Base-by-base conservation (phyloP, 92 coral and sea anemone species). In the Bergia sp. region DNA sequence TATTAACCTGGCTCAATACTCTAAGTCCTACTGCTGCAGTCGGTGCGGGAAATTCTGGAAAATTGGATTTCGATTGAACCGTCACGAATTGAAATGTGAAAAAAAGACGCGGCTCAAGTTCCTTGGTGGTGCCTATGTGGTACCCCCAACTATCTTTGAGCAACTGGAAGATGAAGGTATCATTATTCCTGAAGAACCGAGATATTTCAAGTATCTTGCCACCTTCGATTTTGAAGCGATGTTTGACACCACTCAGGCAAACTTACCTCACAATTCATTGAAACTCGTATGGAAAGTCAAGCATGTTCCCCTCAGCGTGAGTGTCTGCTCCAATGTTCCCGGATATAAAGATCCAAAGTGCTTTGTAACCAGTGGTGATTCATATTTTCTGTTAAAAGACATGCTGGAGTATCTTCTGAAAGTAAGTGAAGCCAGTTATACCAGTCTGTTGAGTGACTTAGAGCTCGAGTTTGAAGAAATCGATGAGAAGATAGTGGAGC, bases 241-340 rank as follows among this genome's bases (percentile, higher is more conserved):
- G 29, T 29, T 29, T 29, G 29, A 29, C 29, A 29, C 29, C 29
- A 29, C 53, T 47, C 53, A 47, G 8, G 53, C 4, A 47, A 47
- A 4, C 8, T 8, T 47, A 47, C 53, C 8, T 4, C 4, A 47
- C 8, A 8, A 47, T 47, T 4, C 53, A 47, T 4, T 8, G 5
- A 47, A 67, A 18, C 23, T 11, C 12, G 18, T 0, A 18, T 67
- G 36, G n/a, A 23, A 67, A 21, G 73, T 86, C 69, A 81, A 91
- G 41, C 94, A 91, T 16, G 73, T 89, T 0, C 91, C 94, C 4
- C 82, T 86, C 50, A 83, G 89, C 21, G 89, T 80, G 13, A 88
- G 89, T 36, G 88, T 85, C n/a, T 85, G 89, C 71, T 82, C 89
- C 73, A 91, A 91, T 50, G 89, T 91, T 21, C 90, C 93, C 1